Evolutionary conservation across 1,140 invertebrate genomes (phyloP), one percentile per base, ranked within the genome.

Genomic region (Rhagoletis pomonella): DNA sequence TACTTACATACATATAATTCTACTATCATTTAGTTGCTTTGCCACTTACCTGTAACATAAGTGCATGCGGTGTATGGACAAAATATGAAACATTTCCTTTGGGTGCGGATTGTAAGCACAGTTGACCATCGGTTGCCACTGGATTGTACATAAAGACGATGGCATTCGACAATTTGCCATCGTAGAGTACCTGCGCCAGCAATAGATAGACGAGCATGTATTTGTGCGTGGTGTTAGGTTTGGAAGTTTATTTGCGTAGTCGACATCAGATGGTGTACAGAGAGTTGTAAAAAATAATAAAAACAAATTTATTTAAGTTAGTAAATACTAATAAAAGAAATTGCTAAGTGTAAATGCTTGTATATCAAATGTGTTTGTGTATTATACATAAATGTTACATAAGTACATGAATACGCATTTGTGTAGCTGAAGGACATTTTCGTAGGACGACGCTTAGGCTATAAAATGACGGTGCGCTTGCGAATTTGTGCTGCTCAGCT

Each of bases 91-190:
- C 95, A 94, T 99, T 99, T 93, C 98, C 97, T 95, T 99, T 99
- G 86, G 98, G 98, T 87, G 98, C 97, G 87, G 98, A 99, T 94
- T 99, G 98, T 88, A 99, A 95, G 95, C 99, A 99, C 69, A 99
- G 95, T 94, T 99, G 99, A 91, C 98, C 98, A 94, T 99, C 98
- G 64, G 97, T 98, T 85, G 99, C 99, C 90, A 99, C 99, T 84
- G 99, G 99, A 94, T 99, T 99, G 95, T 99, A 99, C 97, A 99
- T 99, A 94, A 99, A 99, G 90, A 99, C 98, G 91, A 99, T 98
- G 89, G 97, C 97, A 90, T 96, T 97, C 88, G 98, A 99, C 90
- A 99, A 94, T 94, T 99, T 99, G 88, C 98, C 98, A 94, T 99
- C 99, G 94, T 99, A 99, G 89, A 99, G 95, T 88, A 99, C 98